These are phyloP conservation scores for Antheraea assamensis DNA, from an alignment of 2,888 invertebrate species.

Conservation along the genomic window DNA sequence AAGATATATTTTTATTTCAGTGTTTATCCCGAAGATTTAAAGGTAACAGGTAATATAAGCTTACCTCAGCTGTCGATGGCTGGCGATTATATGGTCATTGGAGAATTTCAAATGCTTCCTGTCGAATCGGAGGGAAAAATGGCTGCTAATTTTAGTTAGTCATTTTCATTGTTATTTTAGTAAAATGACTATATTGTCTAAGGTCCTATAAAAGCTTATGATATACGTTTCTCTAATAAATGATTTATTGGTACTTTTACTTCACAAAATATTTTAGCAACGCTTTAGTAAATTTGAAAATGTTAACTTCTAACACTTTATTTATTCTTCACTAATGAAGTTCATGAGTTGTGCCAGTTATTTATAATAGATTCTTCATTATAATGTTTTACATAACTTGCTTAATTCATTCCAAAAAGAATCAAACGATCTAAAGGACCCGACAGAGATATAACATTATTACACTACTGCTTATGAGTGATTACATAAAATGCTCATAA, in stretches of 20 bases:
- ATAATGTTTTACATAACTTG: too few relatives aligned
- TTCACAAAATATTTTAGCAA: too few relatives aligned
- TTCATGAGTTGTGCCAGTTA: too few relatives aligned
- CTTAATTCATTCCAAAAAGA: too few relatives aligned
- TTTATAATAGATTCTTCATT: too few relatives aligned
- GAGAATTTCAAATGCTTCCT: slow-evolving; percentile 81
- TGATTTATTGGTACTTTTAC: not conserved
- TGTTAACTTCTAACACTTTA: not conserved
- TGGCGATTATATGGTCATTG: slow-evolving; percentile 74
- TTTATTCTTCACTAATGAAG: not conserved
- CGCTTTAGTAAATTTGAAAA: too few relatives aligned
- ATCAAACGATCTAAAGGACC: too few relatives aligned
- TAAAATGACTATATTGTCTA: not conserved
- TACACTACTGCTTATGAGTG: too few relatives aligned
- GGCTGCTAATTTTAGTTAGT: slow-evolving; percentile 83
- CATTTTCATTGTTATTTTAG: not conserved
- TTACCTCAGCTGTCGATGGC: slow-evolving; percentile 66
- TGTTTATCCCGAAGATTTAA: slow-evolving; percentile 70
- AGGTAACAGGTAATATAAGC: slow-evolving; percentile 69
- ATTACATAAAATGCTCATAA: not conserved
- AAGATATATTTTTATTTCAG: slow-evolving; percentile 41
- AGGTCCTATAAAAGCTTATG: not conserved
- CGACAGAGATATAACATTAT: too few relatives aligned
- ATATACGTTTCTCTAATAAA: not conserved
- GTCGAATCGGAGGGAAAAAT: slow-evolving; percentile 82